phyloP scores from a whole-genome alignment of 2,113 vertebrate genomes.

The Donacobius atricapilla region DNA sequence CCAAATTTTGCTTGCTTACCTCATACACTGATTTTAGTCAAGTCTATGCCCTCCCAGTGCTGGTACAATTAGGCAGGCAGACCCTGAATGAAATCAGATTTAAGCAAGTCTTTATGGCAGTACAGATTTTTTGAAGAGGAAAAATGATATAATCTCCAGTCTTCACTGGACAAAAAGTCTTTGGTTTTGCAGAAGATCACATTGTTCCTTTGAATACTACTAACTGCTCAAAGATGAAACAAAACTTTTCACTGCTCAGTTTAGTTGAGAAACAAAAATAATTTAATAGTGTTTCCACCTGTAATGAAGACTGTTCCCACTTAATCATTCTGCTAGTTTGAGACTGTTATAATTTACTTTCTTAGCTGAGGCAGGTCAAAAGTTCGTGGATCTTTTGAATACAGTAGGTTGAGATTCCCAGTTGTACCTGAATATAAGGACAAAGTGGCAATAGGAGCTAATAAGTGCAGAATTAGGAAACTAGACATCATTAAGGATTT shows the following conservation, averaged over 20 bases:
- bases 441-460: background rate
- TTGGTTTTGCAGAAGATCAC: background rate
- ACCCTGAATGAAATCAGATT: background rate
- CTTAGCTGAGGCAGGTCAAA: background rate
- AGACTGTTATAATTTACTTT: background rate
- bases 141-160: background rate
- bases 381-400: background rate
- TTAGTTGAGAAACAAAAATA: background rate
- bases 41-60: background rate
- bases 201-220: background rate
- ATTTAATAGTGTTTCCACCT: background rate
- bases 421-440: background rate
- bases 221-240: background rate
- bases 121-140: background rate
- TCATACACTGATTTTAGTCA: background rate
- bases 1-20: background rate
- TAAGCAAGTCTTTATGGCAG: background rate
- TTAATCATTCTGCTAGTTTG: background rate
- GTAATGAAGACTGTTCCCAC: background rate
- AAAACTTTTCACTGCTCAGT: background rate
- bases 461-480: constrained; percentile 36
- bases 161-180: background rate
- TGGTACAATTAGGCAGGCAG: background rate
- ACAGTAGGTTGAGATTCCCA: background rate
- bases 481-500: constrained; percentile 40